Percentiles rank a stretch among this genome's conserved stretches.
Evolutionary conservation across 23 tunicate genomes (phyloP).

Genomic region (Halocynthia roretzi): DNA sequence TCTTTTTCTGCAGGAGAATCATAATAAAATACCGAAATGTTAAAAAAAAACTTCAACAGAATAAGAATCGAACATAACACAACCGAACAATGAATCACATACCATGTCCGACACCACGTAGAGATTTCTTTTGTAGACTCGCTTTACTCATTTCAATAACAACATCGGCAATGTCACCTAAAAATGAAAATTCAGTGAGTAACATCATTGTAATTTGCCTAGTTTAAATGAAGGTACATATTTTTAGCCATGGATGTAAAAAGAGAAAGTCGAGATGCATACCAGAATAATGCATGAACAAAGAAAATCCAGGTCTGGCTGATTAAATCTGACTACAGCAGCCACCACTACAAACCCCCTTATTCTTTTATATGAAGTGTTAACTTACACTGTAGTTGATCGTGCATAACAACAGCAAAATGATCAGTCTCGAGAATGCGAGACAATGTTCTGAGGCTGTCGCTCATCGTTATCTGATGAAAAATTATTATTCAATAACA

Average conservation of each 20-base stretch:
- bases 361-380: too few species aligned
- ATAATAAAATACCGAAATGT: too few species aligned
- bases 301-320: too few species aligned
- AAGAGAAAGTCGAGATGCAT: too few species aligned
- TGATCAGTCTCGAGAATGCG: constrained; percentile 55
- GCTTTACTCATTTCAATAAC: background rate
- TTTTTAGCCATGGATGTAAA: too few species aligned
- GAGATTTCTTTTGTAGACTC: constrained; percentile 1
- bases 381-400: constrained; percentile 51
- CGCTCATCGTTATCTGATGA: constrained; percentile 20
- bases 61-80: background rate
- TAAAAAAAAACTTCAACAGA: background rate
- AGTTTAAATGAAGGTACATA: too few species aligned
- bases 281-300: too few species aligned
- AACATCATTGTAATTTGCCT: too few species aligned
- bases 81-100: background rate
- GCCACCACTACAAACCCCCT: too few species aligned
- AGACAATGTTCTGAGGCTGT: constrained; percentile 30
- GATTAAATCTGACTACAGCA: too few species aligned
- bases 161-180: constrained; percentile 22
- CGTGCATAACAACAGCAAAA: constrained; percentile 58
- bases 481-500: background rate
- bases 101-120: background rate
- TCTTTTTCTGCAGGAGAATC: too few species aligned
- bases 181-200: background rate